These are phyloP conservation scores for Stenchaetothrips biformis DNA, from an alignment of 2,888 invertebrate genomes.

Conservation along the genomic window DNA sequence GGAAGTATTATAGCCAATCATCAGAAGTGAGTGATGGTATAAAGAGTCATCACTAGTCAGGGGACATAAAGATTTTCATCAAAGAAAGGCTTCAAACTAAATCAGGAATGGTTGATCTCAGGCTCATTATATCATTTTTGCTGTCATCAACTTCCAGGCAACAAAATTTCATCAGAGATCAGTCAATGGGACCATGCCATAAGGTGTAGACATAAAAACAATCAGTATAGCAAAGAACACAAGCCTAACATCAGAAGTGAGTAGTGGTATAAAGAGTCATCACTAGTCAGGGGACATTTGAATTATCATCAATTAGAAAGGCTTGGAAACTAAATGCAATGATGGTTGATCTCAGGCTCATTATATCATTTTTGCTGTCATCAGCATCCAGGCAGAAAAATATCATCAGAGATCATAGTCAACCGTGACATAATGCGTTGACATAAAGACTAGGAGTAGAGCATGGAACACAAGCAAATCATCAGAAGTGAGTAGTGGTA, in stretches of 20 bases:
- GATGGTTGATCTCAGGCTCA: constrained; percentile 52
- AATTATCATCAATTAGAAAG: neutral
- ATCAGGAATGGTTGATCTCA: constrained; percentile 43
- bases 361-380: constrained; percentile 61
- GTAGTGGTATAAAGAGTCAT: constrained; percentile 2
- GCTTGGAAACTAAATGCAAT: neutral
- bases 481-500: neutral
- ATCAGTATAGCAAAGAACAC: neutral
- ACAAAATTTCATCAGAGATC: constrained; percentile 42
- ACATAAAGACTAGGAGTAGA: neutral
- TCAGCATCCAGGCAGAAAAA: constrained; percentile 44
- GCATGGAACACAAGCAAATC: neutral
- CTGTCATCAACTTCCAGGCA: constrained; percentile 51
- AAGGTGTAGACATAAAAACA: neutral
- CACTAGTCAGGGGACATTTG: neutral
- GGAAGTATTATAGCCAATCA: neutral
- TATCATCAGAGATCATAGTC: constrained; percentile 41
- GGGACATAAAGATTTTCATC: neutral
- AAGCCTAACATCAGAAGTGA: constrained; percentile 5
- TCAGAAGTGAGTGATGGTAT: constrained; percentile 19
- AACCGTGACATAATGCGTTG: neutral
- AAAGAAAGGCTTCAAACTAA: neutral
- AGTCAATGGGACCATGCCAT: neutral
- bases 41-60: neutral
- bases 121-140: constrained; percentile 62